Evolutionary conservation across 2,113 vertebrate genomes (phyloP).

Genomic region (Xiphophorus couchianus): DNA sequence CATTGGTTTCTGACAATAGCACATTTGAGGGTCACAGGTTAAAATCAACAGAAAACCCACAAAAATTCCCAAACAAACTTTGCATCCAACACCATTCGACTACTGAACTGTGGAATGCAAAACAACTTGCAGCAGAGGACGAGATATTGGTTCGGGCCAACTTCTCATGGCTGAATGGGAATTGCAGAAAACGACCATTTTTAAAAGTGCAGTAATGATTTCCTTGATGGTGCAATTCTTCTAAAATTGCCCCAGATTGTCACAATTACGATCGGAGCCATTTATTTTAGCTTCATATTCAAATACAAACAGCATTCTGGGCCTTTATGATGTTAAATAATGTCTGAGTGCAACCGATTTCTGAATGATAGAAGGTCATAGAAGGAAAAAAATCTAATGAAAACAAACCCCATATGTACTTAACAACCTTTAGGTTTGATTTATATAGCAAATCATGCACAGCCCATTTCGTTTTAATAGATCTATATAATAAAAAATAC

Average conservation of each 20-base stretch:
- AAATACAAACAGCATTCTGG: conserved; percentile 13
- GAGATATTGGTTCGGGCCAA: background rate
- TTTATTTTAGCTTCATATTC: conserved; percentile 32
- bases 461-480: conserved; percentile 15
- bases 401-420: conserved; percentile 1
- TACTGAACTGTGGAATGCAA: conserved; percentile 36
- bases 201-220: conserved; percentile 42
- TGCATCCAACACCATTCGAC: conserved; percentile 37
- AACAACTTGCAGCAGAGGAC: conserved; percentile 22
- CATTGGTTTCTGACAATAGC: no score
- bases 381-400: conserved; percentile 7
- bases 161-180: conserved; percentile 59
- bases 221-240: conserved; percentile 61
- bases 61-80: conserved; percentile 58
- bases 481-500: conserved; percentile 6
- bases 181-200: conserved; percentile 10
- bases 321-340: conserved; percentile 32
- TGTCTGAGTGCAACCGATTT: conserved; percentile 35
- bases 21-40: background rate
- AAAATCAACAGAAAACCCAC: conserved; percentile 39
- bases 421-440: conserved; percentile 9
- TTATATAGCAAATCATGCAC: conserved; percentile 7
- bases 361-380: conserved; percentile 8
- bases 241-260: conserved; percentile 51
- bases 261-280: conserved; percentile 28